A percentile compares a stretch with the other conserved stretches of the same genome.
These are phyloP conservation scores for Oscarella lobularis DNA, from an alignment of 37 sponge, comb jelly and placozoan species.

Conservation along the genomic window DNA sequence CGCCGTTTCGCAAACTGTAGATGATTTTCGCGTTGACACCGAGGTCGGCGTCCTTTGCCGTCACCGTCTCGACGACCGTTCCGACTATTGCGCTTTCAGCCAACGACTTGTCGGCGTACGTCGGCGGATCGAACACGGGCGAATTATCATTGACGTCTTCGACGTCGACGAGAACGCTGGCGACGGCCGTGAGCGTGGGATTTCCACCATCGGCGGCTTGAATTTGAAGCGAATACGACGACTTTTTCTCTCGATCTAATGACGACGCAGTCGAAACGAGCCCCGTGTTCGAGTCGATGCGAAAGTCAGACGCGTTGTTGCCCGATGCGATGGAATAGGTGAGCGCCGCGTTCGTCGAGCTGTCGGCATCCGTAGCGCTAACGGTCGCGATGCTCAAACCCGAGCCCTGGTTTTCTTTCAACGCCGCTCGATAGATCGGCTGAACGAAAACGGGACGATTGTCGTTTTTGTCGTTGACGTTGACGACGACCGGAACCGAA, in stretches of 20 bases:
- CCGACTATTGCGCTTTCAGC: too few relatives aligned
- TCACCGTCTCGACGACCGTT: too few relatives aligned
- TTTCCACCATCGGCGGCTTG: too few relatives aligned
- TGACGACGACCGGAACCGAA: not conserved
- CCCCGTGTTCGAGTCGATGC: slow-evolving; percentile 45
- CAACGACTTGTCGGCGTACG: too few relatives aligned
- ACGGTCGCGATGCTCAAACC: not conserved
- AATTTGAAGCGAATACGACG: too few relatives aligned
- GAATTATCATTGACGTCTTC: too few relatives aligned
- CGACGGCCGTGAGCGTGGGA: too few relatives aligned
- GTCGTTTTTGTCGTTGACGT: slow-evolving; percentile 13
- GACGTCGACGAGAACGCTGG: too few relatives aligned
- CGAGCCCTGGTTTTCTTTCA: slow-evolving; percentile 24
- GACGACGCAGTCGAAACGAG: slow-evolving; percentile 5
- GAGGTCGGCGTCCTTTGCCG: too few relatives aligned
- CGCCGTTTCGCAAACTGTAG: not conserved
- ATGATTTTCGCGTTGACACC: too few relatives aligned
- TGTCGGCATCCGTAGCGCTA: slow-evolving; percentile 27
- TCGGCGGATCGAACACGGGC: too few relatives aligned
- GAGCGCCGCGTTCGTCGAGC: slow-evolving; percentile 20
- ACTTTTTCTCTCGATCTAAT: too few relatives aligned
- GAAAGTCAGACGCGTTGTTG: slow-evolving; percentile 25
- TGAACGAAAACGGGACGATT: slow-evolving; percentile 11
- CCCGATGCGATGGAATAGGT: slow-evolving; percentile 47
- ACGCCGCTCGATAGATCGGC: not conserved